Base-by-base conservation (phyloP, 2,113 vertebrate genomes). In the Pagrus major region DNA sequence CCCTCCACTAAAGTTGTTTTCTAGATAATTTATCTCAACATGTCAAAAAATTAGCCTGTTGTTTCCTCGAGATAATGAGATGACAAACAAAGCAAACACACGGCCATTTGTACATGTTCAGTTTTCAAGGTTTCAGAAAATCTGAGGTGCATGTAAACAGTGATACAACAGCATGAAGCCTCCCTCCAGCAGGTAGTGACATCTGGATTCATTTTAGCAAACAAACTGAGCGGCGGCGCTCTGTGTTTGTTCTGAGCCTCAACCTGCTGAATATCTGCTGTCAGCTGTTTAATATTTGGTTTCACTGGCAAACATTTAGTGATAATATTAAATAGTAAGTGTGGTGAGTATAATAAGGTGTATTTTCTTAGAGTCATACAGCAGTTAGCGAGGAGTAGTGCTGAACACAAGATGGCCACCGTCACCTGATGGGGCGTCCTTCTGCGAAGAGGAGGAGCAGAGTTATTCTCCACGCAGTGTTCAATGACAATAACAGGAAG, bases 371-470 rank as follows among this genome's bases (percentile, higher is more conserved):
- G 76, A 84, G 72, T 71, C 71, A 42, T 63, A 91, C 83, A 94
- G 83, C 90, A 92, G 93, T 49, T 78, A 78, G 76, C 69, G 64
- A 82, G 52, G 83, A 29, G 88, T 94, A 95, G 92, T 94, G 94
- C 95, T 93, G 31, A 42, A 39, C 67, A 31, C 64, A 29, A 49
- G 25, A 49, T 5, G 51, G 49, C 23, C 10, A 41, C 63, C 75
- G 2, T 39, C 51, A 37, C 47, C 15, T 0, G 27, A 25, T 23
- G 54, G 4, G 46, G 51, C 37, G 29, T n/a, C 67, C 2, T 3
- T 21, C 31, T 73, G 54, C 14, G 42, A 31, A 5, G 54, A 51
- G 5, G 39, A 66, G 44, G 20, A 18, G 29, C 37, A 39, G 31
- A 35, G 31, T n/a, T 31, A 1, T 67, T 12, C 47, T 16, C 51